phyloP scores from a whole-genome alignment of 1,140 invertebrate species.

The Propsilocerus akamusi region DNA sequence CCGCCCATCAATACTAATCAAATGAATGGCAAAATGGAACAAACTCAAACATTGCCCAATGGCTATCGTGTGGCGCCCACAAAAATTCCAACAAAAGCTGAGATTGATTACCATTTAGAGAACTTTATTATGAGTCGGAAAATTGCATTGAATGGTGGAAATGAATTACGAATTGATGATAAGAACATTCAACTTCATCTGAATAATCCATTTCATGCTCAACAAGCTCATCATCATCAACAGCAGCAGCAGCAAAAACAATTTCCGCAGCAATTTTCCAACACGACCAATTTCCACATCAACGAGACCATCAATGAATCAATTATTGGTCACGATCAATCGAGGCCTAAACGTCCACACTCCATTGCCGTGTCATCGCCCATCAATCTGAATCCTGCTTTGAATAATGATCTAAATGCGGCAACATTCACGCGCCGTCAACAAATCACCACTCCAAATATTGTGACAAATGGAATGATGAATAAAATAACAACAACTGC shows the following conservation, averaged over 20 bases:
- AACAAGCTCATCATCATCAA: neutral
- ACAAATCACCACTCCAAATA: neutral
- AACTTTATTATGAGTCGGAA: conserved; percentile 5
- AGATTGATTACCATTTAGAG: neutral
- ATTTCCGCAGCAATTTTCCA: conserved; percentile 1
- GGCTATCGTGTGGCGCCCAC: conserved; percentile 1
- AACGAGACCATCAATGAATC: neutral
- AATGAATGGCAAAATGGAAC: neutral
- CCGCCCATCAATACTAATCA: no score
- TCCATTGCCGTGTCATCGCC: conserved; percentile 5
- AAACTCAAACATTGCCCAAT: neutral
- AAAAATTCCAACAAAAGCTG: neutral
- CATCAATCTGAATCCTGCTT: neutral
- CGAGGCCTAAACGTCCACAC: conserved; percentile 4
- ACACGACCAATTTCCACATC: neutral
- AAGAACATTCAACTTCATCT: conserved; percentile 8
- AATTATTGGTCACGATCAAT: neutral
- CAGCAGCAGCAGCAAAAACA: neutral
- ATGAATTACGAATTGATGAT: conserved; percentile 8
- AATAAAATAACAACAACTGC: neutral
- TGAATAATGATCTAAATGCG: neutral
- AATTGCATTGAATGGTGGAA: conserved; percentile 7
- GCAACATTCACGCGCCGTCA: neutral
- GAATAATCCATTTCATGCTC: conserved; percentile 7
- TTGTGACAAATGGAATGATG: neutral